Percentiles rank a stretch among this genome's conserved stretches.
Conservation (phyloP, 2,113 vertebrate genomes). For the Scomber colias region DNA sequence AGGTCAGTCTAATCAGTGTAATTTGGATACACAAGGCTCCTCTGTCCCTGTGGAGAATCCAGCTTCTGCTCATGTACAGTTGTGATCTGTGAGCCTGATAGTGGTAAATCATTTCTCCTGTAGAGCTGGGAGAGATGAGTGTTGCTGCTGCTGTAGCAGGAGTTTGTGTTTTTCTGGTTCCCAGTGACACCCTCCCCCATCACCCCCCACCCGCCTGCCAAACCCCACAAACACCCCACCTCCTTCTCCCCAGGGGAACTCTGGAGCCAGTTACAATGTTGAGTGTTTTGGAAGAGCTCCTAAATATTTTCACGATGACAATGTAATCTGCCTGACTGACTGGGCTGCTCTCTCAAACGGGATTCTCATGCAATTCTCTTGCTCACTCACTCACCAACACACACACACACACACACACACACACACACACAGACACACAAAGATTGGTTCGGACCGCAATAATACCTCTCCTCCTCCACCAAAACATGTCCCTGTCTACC, state of each 20-base stretch:
- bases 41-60: constrained; percentile 34
- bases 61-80: constrained; percentile 47
- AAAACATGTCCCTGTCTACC: constrained; percentile 1
- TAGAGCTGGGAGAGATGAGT: constrained; percentile 51
- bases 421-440: constrained; percentile 18
- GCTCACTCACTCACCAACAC: constrained; percentile 37
- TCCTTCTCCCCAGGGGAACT: constrained; percentile 75
- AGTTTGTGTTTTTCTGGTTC: constrained; percentile 71
- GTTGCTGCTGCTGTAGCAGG: constrained; percentile 72
- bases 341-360: constrained; percentile 66
- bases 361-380: constrained; percentile 71
- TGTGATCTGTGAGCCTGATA: constrained; percentile 41
- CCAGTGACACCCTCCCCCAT: constrained; percentile 43
- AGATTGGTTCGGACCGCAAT: constrained; percentile 24
- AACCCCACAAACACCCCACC: constrained; percentile 50
- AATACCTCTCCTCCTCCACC: not conserved
- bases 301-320: constrained; percentile 86
- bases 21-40: constrained; percentile 43
- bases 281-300: constrained; percentile 84
- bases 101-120: constrained; percentile 67
- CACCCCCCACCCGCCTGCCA: not conserved
- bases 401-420: constrained; percentile 5
- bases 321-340: constrained; percentile 79
- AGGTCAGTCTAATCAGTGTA: constrained; percentile 52
- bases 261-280: constrained; percentile 81